Evolutionary conservation across 2,797 vertebrate species (phyloP).

Genomic region (Oreonectes daqikongensis): DNA sequence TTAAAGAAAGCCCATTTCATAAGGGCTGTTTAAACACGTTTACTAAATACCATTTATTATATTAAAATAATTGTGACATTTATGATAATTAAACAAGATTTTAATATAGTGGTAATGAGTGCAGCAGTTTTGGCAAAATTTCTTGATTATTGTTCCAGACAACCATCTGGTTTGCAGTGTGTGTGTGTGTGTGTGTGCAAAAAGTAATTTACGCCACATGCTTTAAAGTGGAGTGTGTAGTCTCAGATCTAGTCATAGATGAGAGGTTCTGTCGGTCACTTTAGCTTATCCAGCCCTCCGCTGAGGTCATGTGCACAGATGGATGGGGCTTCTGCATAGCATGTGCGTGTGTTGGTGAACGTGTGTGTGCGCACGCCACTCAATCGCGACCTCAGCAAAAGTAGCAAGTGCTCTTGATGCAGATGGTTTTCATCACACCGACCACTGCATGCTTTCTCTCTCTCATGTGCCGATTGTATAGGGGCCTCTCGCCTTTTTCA

Average conservation of each 20-base stretch:
- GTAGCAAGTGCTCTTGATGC: conserved; percentile 76
- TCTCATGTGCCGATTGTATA: conserved; percentile 40
- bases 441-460: conserved; percentile 48
- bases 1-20: conserved; percentile 16
- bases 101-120: conserved; percentile 82
- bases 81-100: conserved; percentile 81
- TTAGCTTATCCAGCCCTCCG: conserved; percentile 61
- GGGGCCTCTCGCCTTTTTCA: conserved; percentile 40
- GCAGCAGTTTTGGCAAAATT: conserved; percentile 78
- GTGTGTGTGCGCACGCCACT: conserved; percentile 60
- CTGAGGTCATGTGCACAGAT: conserved; percentile 75
- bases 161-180: conserved; percentile 46
- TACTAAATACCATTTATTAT: conserved; percentile 54
- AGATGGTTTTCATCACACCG: conserved; percentile 79
- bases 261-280: conserved; percentile 55
- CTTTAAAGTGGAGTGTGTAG: conserved; percentile 55
- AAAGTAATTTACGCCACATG: conserved; percentile 82
- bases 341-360: conserved; percentile 37
- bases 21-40: conserved; percentile 9
- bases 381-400: conserved; percentile 79
- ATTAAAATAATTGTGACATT: conserved; percentile 72
- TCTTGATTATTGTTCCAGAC: conserved; percentile 83
- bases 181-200: conserved; percentile 16
- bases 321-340: conserved; percentile 30
- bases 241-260: conserved; percentile 71